Conservation (phyloP, 2,797 vertebrate genomes). For the Chanos chanos region DNA sequence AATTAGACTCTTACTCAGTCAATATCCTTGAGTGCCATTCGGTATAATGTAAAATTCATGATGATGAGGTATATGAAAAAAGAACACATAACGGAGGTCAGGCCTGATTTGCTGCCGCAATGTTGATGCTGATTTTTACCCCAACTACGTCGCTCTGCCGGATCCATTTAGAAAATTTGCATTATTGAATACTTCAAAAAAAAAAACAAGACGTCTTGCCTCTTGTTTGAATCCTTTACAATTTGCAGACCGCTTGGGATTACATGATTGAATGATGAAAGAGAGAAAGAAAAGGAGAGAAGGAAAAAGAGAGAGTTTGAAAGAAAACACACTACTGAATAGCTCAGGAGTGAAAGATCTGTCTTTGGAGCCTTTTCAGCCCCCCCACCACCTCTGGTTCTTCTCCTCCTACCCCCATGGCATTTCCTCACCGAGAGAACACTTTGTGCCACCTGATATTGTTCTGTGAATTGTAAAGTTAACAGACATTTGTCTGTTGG, state of each 20-base stretch:
- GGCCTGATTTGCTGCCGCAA: slow-evolving; percentile 62
- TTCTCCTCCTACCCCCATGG: slow-evolving; percentile 55
- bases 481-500: slow-evolving; percentile 50
- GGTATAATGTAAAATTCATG: slow-evolving; percentile 48
- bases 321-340: slow-evolving; percentile 58
- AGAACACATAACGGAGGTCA: slow-evolving; percentile 28
- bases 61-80: slow-evolving; percentile 17
- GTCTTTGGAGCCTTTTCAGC: slow-evolving; percentile 60
- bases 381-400: slow-evolving; percentile 60
- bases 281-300: neutral
- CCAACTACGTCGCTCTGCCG: slow-evolving; percentile 11
- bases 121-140: slow-evolving; percentile 5
- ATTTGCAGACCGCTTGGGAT: slow-evolving; percentile 9
- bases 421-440: slow-evolving; percentile 48
- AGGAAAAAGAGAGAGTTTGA: slow-evolving; percentile 42
- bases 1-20: slow-evolving; percentile 60
- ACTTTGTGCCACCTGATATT: slow-evolving; percentile 54
- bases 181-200: slow-evolving; percentile 53
- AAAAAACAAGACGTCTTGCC: slow-evolving; percentile 36
- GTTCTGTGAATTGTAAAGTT: slow-evolving; percentile 59
- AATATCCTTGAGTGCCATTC: slow-evolving; percentile 40
- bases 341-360: slow-evolving; percentile 60
- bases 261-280: slow-evolving; percentile 34
- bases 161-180: slow-evolving; percentile 38
- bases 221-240: slow-evolving; percentile 27